phyloP scores from a whole-genome alignment of 2,888 invertebrate species.

The Drosophila greeni region DNA sequence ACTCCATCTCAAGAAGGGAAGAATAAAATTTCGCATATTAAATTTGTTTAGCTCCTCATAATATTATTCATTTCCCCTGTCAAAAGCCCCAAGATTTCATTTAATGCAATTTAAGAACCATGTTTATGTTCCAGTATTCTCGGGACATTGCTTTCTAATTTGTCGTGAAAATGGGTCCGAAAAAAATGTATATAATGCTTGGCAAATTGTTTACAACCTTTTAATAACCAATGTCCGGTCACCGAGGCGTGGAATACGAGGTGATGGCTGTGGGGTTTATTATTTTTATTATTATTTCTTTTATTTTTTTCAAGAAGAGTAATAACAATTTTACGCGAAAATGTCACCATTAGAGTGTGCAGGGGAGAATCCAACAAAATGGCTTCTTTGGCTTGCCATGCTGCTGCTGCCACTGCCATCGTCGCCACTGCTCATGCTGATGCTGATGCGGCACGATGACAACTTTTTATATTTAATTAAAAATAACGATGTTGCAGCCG shows the following conservation, averaged over 20 bases:
- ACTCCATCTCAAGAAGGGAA: background rate
- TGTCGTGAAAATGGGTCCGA: constrained; percentile 11
- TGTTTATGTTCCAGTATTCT: constrained; percentile 7
- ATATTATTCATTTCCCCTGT: background rate
- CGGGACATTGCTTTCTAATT: constrained; percentile 16
- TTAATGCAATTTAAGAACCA: constrained; percentile 15
- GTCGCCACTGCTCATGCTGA: constrained; percentile 15
- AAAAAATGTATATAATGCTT: constrained; percentile 5
- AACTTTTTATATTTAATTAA: constrained; percentile 71
- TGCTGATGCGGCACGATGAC: constrained; percentile 42
- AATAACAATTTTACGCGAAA: constrained; percentile 56
- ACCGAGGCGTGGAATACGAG: background rate
- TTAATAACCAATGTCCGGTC: constrained; percentile 59
- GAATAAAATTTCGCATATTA: background rate
- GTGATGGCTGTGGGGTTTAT: constrained; percentile 1
- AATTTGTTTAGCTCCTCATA: background rate
- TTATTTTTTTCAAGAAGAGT: constrained; percentile 14
- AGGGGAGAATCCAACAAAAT: constrained; percentile 47
- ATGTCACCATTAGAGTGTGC: constrained; percentile 54
- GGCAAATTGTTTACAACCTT: constrained; percentile 60
- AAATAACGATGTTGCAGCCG: constrained; percentile 64
- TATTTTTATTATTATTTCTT: too few relatives aligned
- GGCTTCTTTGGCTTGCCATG: constrained; percentile 23
- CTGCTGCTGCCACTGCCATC: background rate
- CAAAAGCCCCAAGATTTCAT: background rate